Conservation (phyloP, 1,140 invertebrate genomes). For the Drosophila persimilis region DNA sequence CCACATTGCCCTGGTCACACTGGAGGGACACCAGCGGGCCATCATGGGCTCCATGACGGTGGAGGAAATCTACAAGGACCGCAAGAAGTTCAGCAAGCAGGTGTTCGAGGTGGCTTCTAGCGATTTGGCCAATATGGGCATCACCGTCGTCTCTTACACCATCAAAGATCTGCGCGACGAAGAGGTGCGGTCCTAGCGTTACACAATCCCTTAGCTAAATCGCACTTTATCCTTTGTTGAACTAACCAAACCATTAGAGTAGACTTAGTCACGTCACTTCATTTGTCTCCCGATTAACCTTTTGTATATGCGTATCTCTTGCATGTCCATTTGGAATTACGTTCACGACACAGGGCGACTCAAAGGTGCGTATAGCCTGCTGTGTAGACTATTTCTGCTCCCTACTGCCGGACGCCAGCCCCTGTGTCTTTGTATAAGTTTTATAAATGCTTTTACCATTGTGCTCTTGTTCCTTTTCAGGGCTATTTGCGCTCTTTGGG, state of each 20-base stretch:
- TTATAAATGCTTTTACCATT: not conserved
- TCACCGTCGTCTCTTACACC: conserved; percentile 98
- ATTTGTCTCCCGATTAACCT: conserved; percentile 34
- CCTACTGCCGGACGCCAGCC: not conserved
- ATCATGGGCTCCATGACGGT: conserved; percentile 99
- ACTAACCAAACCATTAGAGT: conserved; percentile 24
- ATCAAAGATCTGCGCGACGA: conserved; percentile 99
- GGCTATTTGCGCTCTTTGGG: conserved; percentile 97
- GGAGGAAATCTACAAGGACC: conserved; percentile 99
- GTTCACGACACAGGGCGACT: conserved; percentile 82
- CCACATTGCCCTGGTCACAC: conserved; percentile 96
- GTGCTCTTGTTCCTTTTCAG: conserved; percentile 84
- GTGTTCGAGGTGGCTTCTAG: conserved; percentile 97
- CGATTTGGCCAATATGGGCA: conserved; percentile 98
- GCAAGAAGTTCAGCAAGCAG: conserved; percentile 99
- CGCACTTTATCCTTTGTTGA: not conserved
- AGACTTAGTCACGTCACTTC: conserved; percentile 5
- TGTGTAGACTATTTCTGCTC: conserved; percentile 6
- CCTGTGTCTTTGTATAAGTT: too few species aligned
- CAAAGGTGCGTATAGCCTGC: conserved; percentile 83
- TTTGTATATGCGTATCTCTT: conserved; percentile 68
- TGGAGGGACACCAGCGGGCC: conserved; percentile 98
- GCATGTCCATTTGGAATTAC: conserved; percentile 62
- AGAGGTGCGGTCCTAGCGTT: conserved; percentile 87
- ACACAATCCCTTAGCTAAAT: not conserved